phyloP scores from a whole-genome alignment of 2,888 invertebrate genomes.

The Sarcophaga rosellei region DNA sequence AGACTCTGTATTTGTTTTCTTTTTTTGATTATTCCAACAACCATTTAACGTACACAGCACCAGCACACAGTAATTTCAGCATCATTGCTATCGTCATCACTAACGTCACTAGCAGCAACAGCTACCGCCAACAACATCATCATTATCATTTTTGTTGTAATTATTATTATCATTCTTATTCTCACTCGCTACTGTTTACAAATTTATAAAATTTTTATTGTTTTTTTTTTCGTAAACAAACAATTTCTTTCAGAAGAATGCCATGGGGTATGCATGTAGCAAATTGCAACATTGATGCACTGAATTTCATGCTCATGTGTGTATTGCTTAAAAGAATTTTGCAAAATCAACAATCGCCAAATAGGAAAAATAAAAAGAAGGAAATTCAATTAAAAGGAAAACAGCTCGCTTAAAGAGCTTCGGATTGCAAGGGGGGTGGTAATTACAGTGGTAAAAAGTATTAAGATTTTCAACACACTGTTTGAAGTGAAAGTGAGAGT shows the following conservation, averaged over 20 bases:
- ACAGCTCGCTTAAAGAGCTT: conserved; percentile 2
- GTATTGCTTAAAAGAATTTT: conserved; percentile 22
- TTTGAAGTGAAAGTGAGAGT: too few relatives aligned
- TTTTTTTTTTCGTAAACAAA: neutral
- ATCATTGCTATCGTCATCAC: neutral
- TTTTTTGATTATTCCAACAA: too few relatives aligned
- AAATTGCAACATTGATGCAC: conserved; percentile 31
- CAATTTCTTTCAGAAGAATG: conserved; percentile 32
- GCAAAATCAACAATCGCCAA: conserved; percentile 48
- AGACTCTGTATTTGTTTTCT: too few relatives aligned
- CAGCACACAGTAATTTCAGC: neutral
- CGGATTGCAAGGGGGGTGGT: too few relatives aligned
- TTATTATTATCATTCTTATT: neutral
- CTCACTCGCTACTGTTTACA: conserved; percentile 55
- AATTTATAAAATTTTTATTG: conserved; percentile 47
- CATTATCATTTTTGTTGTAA: neutral
- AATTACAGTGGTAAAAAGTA: conserved; percentile 1
- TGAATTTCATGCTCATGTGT: neutral
- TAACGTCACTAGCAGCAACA: neutral
- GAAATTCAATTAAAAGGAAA: conserved; percentile 17
- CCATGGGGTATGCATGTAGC: conserved; percentile 35
- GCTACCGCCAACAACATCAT: conserved; percentile 29
- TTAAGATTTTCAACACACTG: conserved; percentile 6
- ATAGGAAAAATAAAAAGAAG: neutral
- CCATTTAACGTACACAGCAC: neutral